Evolutionary conservation across 1,140 invertebrate species (phyloP), one percentile per base, ranked within the genome.

Genomic region (Mamestra configurata): DNA sequence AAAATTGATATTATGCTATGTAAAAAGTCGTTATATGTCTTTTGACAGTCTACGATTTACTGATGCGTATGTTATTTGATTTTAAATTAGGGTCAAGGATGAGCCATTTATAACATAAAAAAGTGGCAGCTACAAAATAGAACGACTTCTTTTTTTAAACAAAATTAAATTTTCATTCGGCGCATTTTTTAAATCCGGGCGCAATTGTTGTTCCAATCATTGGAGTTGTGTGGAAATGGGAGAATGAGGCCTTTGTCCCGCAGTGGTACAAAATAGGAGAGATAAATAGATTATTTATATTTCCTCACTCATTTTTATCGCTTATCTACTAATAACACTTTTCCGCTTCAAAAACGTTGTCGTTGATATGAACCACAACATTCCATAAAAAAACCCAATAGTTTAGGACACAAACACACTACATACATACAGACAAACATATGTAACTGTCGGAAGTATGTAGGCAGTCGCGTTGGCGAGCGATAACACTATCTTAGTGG

Each of bases 401-500:
- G 53, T n/a, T 59, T 77, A 31, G n/a, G 24, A 55, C 77, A 70
- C 43, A 49, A n/a, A 49, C 43, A 49, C 4, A 49, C 43, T 15
- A 15, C 15, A 5, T n/a, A 5, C 49, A 51, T 51, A 13, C 18
- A 15, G 1, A 31, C 55, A 57, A 43, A 77, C 71, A 24, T 46
- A 77, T 68, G 76, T 46, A 37, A 68, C 59, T 59, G 81, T 79
- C 92, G 93, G 93, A 94, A 93, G 92, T 90, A 93, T 90, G 91
- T 93, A 91, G 92, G 92, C 80, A 88, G 90, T 75, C 64, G 87
- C 85, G 86, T 83, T 88, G 86, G 79, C 82, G 40, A 46, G 59
- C 85, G 90, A 93, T 93, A 82, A 92, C 61, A 79, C 83, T 94
- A 94, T 94, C 92, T 94, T 86, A 89, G 66, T 94, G 81, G 92